A percentile compares a stretch with the other conserved stretches of the same genome.
These are phyloP conservation scores for Gastracanthus pulcherrimus DNA, from an alignment of 2,888 invertebrate species.

Conservation along the genomic window DNA sequence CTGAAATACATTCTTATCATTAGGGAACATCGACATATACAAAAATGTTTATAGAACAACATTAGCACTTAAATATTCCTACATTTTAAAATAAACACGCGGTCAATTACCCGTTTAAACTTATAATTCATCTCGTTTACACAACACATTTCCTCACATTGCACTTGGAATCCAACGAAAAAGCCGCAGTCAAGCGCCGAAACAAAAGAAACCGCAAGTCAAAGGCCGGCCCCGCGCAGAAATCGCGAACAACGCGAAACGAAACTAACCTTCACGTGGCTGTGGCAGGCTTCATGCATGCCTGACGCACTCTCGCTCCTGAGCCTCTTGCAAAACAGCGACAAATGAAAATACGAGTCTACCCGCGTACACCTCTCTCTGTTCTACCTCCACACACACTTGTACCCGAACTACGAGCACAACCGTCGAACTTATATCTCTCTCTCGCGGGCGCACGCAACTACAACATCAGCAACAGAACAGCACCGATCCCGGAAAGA, in stretches of 20 bases:
- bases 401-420: too few relatives aligned
- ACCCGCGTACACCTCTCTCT: constrained; percentile 41
- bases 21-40: too few relatives aligned
- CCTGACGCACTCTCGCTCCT: constrained; percentile 33
- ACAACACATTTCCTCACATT: background rate
- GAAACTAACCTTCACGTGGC: constrained; percentile 64
- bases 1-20: too few relatives aligned
- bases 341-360: constrained; percentile 39
- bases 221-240: background rate
- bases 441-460: background rate
- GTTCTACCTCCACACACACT: constrained; percentile 51
- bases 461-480: constrained; percentile 34
- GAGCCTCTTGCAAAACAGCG: constrained; percentile 8
- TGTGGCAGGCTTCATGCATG: constrained; percentile 60
- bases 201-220: background rate
- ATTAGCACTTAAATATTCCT: too few relatives aligned
- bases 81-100: too few relatives aligned
- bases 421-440: too few relatives aligned
- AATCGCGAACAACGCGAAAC: background rate
- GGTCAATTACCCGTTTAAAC: too few relatives aligned
- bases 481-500: constrained; percentile 72
- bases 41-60: too few relatives aligned
- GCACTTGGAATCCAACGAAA: background rate
- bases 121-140: background rate
- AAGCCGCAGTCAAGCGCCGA: too few relatives aligned